Conservation (phyloP, 2,888 invertebrate species). For the Hemaris fuciformis region DNA sequence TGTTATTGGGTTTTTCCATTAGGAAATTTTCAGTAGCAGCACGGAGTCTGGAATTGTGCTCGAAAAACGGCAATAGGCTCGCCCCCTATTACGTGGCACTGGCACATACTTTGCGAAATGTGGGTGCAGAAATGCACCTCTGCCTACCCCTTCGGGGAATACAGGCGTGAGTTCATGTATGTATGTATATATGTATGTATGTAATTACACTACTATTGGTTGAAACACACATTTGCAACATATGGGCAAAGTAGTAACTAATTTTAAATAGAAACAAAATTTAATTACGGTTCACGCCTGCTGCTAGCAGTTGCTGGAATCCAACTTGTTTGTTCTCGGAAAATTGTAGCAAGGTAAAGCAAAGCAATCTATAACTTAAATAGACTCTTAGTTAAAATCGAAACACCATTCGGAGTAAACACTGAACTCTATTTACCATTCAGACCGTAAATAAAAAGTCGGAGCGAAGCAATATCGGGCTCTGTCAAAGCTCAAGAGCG, state of each 20-base stretch:
- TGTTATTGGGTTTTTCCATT: no score
- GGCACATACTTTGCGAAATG: no score
- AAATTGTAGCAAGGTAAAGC: not conserved
- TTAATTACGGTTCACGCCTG: not conserved
- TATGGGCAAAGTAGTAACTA: not conserved
- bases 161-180: no score
- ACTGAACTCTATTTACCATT: slow-evolving; percentile 48
- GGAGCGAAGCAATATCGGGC: slow-evolving; percentile 60
- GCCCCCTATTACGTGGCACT: no score
- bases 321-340: not conserved
- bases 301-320: not conserved
- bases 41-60: no score
- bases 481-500: slow-evolving; percentile 41
- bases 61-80: no score
- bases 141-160: no score
- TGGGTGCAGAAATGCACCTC: no score
- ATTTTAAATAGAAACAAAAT: not conserved
- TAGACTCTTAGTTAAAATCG: slow-evolving; percentile 17
- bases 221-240: not conserved
- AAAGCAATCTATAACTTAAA: slow-evolving; percentile 20
- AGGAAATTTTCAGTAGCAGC: no score
- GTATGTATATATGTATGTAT: no score
- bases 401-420: slow-evolving; percentile 38
- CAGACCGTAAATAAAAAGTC: slow-evolving; percentile 63
- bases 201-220: not conserved